A percentile compares a stretch with the other conserved stretches of the same genome.
These are phyloP conservation scores for Saccostrea cuccullata DNA, from an alignment of 1,140 invertebrate species.

Conservation along the genomic window DNA sequence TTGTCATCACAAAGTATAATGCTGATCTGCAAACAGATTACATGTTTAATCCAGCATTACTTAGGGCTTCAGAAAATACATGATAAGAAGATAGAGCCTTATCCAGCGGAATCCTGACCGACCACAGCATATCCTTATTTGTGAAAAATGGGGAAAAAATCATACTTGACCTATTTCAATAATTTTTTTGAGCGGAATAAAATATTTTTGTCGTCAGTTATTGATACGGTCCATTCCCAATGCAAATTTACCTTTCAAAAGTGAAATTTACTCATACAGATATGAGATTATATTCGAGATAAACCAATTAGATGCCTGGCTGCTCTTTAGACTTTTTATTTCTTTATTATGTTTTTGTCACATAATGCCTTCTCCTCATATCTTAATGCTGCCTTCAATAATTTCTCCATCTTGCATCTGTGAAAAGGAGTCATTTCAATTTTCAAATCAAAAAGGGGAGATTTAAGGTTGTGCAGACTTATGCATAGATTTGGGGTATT, in stretches of 20 bases:
- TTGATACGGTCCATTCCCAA: constrained; percentile 19
- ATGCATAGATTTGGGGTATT: not conserved
- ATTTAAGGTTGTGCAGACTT: constrained; percentile 26
- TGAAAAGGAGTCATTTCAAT: constrained; percentile 21
- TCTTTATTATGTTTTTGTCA: constrained; percentile 25
- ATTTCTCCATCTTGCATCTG: constrained; percentile 29
- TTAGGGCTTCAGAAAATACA: constrained; percentile 12
- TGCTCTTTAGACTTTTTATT: not conserved
- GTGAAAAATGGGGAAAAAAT: not conserved
- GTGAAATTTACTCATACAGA: constrained; percentile 21
- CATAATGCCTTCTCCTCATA: not conserved
- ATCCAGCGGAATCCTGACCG: not conserved
- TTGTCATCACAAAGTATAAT: constrained; percentile 22
- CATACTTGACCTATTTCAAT: constrained; percentile 16
- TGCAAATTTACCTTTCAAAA: constrained; percentile 25
- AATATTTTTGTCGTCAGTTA: constrained; percentile 26
- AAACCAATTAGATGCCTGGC: constrained; percentile 26
- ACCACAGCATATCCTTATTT: not conserved
- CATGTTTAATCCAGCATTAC: constrained; percentile 25
- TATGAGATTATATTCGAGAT: constrained; percentile 17
- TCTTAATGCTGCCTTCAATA: not conserved
- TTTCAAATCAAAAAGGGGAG: constrained; percentile 11
- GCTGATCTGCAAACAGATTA: constrained; percentile 35
- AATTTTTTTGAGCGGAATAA: not conserved
- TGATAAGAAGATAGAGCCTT: constrained; percentile 10